Evolutionary conservation across 2,888 invertebrate genomes (phyloP), one percentile per base, ranked within the genome.

Genomic region (Autographa pulchrina): DNA sequence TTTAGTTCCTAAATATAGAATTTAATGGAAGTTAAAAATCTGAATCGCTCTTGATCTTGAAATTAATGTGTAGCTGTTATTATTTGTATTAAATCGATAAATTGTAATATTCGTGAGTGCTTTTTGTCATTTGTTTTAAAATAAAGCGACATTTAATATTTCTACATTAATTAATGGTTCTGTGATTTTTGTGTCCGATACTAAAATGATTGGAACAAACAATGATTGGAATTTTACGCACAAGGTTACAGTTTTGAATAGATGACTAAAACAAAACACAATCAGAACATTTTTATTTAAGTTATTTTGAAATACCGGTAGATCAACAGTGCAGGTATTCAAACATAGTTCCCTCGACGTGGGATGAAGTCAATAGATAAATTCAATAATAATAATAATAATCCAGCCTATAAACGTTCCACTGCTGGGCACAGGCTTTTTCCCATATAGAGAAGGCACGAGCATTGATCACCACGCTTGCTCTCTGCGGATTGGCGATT

Each of bases 61-160:
- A 62, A 35, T 66, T 59, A 64, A 18, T 48, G 9, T 25, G 64
- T 41, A n/a, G 16, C 14, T 31, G 4, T n/a, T n/a, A 18, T 60
- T 25, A 32, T 48, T 31, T 59, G 61, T 68, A 80, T 72, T 38
- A 59, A 68, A 77, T 78, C 70, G 61, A 69, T 80, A 38, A 14
- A 73, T 70, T 58, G 6, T 70, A 73, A 77, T 78, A 61, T 73
- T 65, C 35, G 31, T 62, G 62, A 77, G 78, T 78, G 78, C 78
- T 64, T 43, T 32, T 62, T 58, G 65, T 58, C 68, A 68, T 76
- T 80, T 76, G 16, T 20, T 63, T 41, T 59, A 70, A 79, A 68
- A 31, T 65, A 65, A 65, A 75, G 75, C 61, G 14, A 0, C 18
- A 43, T 68, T 64, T 67, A 31, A 60, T 70, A 65, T 69, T 74